Evolutionary conservation across 2,888 invertebrate genomes (phyloP).

Genomic region (Microplitis deprimator): DNA sequence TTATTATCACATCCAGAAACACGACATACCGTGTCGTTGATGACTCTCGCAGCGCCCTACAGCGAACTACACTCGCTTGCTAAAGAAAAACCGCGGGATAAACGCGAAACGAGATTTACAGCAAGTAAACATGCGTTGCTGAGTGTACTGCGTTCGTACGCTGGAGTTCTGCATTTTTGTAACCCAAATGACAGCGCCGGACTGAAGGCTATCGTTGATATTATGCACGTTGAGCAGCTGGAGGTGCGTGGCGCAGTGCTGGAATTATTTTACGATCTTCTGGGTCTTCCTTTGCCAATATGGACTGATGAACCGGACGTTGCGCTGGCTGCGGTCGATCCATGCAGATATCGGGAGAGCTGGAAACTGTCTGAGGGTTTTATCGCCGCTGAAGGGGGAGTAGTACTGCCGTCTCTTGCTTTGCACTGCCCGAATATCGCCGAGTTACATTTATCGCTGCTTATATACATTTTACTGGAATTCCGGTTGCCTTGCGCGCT

Average conservation of each 20-base stretch:
- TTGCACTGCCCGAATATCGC: slow-evolving; percentile 90
- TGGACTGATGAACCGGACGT: slow-evolving; percentile 95
- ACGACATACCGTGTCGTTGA: slow-evolving; percentile 85
- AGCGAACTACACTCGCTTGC: slow-evolving; percentile 84
- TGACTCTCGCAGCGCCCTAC: slow-evolving; percentile 92
- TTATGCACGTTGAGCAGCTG: slow-evolving; percentile 87
- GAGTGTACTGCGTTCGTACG: slow-evolving; percentile 91
- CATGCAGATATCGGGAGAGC: slow-evolving; percentile 78
- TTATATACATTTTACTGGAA: slow-evolving; percentile 91
- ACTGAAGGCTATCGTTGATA: slow-evolving; percentile 83
- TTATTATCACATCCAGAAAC: slow-evolving; percentile 89
- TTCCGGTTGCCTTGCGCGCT: slow-evolving; percentile 89
- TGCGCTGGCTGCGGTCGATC: slow-evolving; percentile 90
- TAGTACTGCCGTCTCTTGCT: slow-evolving; percentile 88
- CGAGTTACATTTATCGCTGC: slow-evolving; percentile 90
- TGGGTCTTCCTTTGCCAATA: slow-evolving; percentile 88
- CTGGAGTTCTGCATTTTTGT: slow-evolving; percentile 90
- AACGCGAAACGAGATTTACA: slow-evolving; percentile 84
- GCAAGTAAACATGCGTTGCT: slow-evolving; percentile 88
- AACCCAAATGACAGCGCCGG: slow-evolving; percentile 83
- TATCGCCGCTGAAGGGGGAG: slow-evolving; percentile 92
- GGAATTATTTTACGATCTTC: slow-evolving; percentile 91
- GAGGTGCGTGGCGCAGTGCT: slow-evolving; percentile 94
- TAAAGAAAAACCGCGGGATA: slow-evolving; percentile 68
- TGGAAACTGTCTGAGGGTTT: slow-evolving; percentile 95